Evolutionary conservation across 2,113 vertebrate species (phyloP), one percentile per base, ranked within the genome.

Genomic region (Stercorarius parasiticus): DNA sequence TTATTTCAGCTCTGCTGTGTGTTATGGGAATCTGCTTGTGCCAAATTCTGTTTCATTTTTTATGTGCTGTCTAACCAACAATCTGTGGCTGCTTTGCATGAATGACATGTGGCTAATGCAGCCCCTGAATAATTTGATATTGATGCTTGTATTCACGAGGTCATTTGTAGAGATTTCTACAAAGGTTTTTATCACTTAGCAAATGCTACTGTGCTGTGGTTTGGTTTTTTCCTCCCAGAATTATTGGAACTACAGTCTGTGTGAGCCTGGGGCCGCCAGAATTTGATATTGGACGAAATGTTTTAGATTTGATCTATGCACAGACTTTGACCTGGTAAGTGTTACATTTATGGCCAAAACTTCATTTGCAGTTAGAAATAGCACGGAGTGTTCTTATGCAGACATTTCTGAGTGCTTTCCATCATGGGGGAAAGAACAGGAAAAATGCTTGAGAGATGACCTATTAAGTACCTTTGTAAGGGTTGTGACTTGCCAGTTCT

Each of bases 241-340:
- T 99, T 92, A 97, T 99, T 72, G 99, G 99, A 78, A 99, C 94
- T 8, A 98, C 43, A 47, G 94, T 98, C 40, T 88, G 96, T 6
- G 94, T 90, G 56, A 98, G 84, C 45, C 93, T 98, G 29, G 99
- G 99, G 13, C 86, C 97, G 76, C 99, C 99, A 59, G 99, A 99
- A 95, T 99, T 99, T 93, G 99, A 99, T 32, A 98, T 99, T 2
- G 99, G 98, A 59, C 98, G 99, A 90, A 99, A 99, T 42, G 99
- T 99, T 43, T 98, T 99, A 13, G 98, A 99, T 86, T 98, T 99
- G 86, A 99, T 99, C 94, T 99, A 99, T 8, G 98, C 98, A 32
- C 99, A 99, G 96, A 99, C 99, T 32, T 98, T 99, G 78, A 98
- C 98, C 76, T 99, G 99, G 99, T 99, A 97, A 97, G 97, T 96